These are phyloP conservation scores for Chlorospingus semifuscus DNA, from an alignment of 2,797 vertebrate species.

Conservation along the genomic window DNA sequence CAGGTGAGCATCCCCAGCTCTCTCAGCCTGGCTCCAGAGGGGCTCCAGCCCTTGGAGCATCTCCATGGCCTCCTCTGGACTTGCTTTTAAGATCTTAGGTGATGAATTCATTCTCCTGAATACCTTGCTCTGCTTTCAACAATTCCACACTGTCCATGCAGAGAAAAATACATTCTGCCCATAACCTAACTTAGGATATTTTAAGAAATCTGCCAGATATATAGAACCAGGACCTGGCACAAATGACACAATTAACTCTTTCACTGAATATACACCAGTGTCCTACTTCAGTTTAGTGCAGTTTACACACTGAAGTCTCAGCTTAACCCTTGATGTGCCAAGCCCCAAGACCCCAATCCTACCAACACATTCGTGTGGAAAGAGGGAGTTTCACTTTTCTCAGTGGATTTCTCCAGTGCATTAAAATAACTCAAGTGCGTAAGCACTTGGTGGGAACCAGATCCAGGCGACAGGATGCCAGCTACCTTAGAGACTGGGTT, in stretches of 20 bases:
- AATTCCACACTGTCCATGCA: background rate
- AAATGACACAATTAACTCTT: background rate
- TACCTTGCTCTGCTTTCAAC: background rate
- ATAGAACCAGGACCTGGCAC: background rate
- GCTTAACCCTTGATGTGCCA: background rate
- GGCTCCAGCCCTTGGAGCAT: background rate
- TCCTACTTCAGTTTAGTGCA: background rate
- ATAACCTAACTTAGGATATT: background rate
- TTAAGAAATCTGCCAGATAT: background rate
- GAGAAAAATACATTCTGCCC: background rate
- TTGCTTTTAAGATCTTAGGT: background rate
- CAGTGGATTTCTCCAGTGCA: background rate
- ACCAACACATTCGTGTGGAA: background rate
- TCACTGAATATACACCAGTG: background rate
- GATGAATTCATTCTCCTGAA: background rate
- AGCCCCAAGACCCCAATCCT: background rate
- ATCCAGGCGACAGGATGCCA: background rate
- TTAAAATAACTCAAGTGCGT: background rate
- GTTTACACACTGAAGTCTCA: background rate
- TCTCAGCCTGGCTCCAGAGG: background rate
- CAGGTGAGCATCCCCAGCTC: accelerated
- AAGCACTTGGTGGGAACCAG: background rate
- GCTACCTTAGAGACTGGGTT: background rate
- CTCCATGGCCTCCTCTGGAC: accelerated
- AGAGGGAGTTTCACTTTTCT: background rate